phyloP scores from a whole-genome alignment of 2,888 invertebrate genomes.

The Caenorhabditis drosophilae region DNA sequence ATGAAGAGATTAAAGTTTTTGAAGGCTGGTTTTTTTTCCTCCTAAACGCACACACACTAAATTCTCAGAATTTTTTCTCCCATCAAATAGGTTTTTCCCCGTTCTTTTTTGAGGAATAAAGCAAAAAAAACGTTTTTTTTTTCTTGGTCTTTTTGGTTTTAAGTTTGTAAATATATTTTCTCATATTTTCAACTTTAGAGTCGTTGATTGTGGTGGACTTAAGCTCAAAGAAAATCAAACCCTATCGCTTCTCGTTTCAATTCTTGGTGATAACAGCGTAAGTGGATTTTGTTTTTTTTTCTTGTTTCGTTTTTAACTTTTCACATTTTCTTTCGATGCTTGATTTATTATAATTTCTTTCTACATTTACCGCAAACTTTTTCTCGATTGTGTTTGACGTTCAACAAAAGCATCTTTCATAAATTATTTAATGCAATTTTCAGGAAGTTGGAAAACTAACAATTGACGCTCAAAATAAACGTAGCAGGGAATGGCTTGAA shows the following conservation, averaged over 20 bases:
- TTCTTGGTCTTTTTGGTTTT: too few relatives aligned
- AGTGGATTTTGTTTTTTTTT: conserved; percentile 9
- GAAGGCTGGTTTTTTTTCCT: too few relatives aligned
- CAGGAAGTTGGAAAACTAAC: conserved; percentile 34
- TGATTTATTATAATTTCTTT: conserved; percentile 1
- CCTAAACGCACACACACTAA: too few relatives aligned
- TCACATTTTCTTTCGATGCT: too few relatives aligned
- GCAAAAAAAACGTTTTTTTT: too few relatives aligned
- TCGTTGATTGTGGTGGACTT: conserved; percentile 52
- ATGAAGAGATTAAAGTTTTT: too few relatives aligned
- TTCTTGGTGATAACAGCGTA: conserved; percentile 3
- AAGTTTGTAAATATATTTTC: too few relatives aligned
- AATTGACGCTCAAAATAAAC: conserved; percentile 31
- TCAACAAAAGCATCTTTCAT: neutral
- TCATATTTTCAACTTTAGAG: too few relatives aligned
- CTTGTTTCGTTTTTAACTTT: conserved; percentile 1
- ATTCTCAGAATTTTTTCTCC: too few relatives aligned
- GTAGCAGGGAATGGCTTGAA: conserved; percentile 54
- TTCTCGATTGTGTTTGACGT: neutral
- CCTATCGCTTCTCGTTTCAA: conserved; percentile 47
- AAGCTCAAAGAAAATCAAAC: conserved; percentile 41
- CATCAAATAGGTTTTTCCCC: too few relatives aligned
- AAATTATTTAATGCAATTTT: too few relatives aligned
- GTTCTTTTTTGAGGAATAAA: too few relatives aligned
- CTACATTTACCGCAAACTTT: neutral